Conservation (phyloP, 2,888 invertebrate species). For the Philonicus albiceps region DNA sequence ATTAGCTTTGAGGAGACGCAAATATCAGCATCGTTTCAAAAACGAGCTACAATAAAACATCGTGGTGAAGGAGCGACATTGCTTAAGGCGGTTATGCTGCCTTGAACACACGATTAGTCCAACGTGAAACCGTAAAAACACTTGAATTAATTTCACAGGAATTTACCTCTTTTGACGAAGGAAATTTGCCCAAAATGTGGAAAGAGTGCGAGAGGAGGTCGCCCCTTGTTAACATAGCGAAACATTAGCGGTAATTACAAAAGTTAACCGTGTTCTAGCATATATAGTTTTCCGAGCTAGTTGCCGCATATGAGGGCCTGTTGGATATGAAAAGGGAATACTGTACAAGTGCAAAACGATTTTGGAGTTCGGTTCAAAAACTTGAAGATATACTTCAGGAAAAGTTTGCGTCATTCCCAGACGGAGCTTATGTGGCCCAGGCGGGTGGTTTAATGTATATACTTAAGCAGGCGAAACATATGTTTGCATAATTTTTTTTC, state of each 20-base stretch:
- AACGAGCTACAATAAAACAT: background rate
- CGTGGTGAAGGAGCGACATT: background rate
- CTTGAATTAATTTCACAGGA: constrained; percentile 34
- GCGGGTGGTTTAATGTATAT: background rate
- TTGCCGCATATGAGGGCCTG: background rate
- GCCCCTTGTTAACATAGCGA: constrained; percentile 22
- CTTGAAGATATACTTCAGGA: constrained; percentile 16
- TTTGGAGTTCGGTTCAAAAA: constrained; percentile 18
- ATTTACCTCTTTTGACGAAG: background rate
- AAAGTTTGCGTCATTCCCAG: constrained; percentile 2
- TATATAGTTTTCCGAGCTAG: background rate
- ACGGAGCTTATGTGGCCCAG: background rate
- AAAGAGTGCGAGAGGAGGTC: background rate
- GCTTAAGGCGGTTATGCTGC: background rate
- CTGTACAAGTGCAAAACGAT: constrained; percentile 21
- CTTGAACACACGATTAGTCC: background rate
- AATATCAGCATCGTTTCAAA: constrained; percentile 2
- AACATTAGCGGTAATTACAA: constrained; percentile 40
- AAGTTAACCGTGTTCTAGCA: constrained; percentile 32
- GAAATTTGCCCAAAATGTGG: background rate
- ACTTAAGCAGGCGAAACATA: constrained; percentile 30
- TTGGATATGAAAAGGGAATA: background rate
- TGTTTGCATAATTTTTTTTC: constrained; percentile 39
- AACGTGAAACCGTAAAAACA: background rate
- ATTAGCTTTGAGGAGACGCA: constrained; percentile 12